phyloP scores from a whole-genome alignment of 2,113 vertebrate species.

The Rhegmatorhina hoffmannsi region DNA sequence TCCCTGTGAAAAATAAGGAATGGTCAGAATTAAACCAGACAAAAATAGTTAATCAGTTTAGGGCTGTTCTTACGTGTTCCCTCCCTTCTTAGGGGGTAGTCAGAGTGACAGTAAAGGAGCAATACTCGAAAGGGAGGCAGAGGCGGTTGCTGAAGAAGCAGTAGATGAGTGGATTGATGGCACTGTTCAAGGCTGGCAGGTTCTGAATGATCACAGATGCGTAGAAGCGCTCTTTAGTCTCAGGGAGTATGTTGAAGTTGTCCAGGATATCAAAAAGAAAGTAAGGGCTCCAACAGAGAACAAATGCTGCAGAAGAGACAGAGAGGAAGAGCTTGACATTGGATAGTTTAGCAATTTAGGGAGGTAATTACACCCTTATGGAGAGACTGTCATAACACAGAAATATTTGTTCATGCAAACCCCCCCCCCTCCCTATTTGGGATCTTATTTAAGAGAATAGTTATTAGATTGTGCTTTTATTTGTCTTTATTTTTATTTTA shows the following conservation, averaged over 20 bases:
- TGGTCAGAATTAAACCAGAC: neutral
- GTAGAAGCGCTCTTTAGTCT: slow-evolving; percentile 76
- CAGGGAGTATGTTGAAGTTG: slow-evolving; percentile 80
- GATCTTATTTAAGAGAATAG: slow-evolving; percentile 25
- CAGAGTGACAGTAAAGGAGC: neutral
- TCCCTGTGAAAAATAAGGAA: slow-evolving; percentile 61
- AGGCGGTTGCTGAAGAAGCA: slow-evolving; percentile 72
- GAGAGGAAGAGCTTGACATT: neutral
- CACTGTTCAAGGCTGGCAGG: slow-evolving; percentile 79
- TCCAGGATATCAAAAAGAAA: slow-evolving; percentile 83
- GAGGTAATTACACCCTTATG: neutral
- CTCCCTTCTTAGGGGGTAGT: neutral
- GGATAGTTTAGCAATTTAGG: neutral
- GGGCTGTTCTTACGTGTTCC: neutral
- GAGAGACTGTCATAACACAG: neutral
- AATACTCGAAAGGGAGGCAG: slow-evolving; percentile 64
- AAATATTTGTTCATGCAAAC: neutral
- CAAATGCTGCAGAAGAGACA: slow-evolving; percentile 37
- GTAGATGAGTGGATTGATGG: slow-evolving; percentile 81
- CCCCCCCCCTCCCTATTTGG: neutral
- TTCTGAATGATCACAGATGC: slow-evolving; percentile 82
- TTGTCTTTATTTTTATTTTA: slow-evolving; percentile 45
- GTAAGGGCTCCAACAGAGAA: slow-evolving; percentile 81
- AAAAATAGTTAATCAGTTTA: neutral
- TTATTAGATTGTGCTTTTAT: slow-evolving; percentile 28